Evolutionary conservation across 1,140 invertebrate species (phyloP).

Genomic region (Macrotrachela quadricornifera): DNA sequence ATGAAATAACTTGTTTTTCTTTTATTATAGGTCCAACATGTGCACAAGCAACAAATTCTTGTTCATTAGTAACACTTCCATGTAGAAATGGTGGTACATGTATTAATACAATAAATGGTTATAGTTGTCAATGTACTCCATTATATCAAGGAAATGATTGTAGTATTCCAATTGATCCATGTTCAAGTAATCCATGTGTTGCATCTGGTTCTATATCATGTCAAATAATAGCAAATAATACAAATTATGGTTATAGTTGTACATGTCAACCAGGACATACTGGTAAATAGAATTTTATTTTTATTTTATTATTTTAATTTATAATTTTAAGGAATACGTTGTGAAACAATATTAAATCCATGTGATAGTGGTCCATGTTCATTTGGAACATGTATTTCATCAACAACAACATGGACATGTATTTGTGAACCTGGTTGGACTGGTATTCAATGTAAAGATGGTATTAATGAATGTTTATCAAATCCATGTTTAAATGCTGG

Average conservation of each 20-base stretch:
- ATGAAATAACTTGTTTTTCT: no score
- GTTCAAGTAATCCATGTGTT: no score
- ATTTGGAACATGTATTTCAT: no score
- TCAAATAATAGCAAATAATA: neutral
- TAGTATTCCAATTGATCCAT: conserved; percentile 62
- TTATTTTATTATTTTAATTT: no score
- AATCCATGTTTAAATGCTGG: conserved; percentile 68
- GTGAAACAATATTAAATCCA: conserved; percentile 1
- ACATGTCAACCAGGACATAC: conserved; percentile 62
- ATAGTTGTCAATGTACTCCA: conserved; percentile 46
- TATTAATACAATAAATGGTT: conserved; percentile 1
- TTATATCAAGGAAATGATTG: conserved; percentile 91
- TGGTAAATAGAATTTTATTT: conserved; percentile 28
- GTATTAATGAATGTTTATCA: conserved; percentile 55
- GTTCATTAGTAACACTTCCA: neutral
- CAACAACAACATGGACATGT: conserved; percentile 56
- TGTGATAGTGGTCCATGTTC: neutral
- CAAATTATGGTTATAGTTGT: conserved; percentile 38
- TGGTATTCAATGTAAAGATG: conserved; percentile 71
- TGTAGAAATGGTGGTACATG: conserved; percentile 11
- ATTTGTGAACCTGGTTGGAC: conserved; percentile 17
- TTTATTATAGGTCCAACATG: no score
- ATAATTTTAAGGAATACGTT: neutral
- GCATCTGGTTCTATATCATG: neutral
- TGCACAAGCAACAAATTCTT: neutral